phyloP scores from a whole-genome alignment of 2,797 vertebrate species.

The Thripadectes ignobilis region DNA sequence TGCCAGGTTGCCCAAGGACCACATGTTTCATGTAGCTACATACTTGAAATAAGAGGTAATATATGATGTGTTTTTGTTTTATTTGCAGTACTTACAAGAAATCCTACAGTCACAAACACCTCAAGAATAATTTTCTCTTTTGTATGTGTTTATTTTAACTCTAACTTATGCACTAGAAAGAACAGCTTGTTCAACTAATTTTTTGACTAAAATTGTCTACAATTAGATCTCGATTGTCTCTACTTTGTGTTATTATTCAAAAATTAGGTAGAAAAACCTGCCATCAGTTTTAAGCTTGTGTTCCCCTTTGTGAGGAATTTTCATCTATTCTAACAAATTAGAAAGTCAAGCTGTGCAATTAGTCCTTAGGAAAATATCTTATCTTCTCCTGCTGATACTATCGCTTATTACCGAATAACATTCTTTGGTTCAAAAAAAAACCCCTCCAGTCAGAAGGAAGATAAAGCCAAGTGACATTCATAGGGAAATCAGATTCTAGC shows the following conservation, averaged over 20 bases:
- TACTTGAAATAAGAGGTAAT: neutral
- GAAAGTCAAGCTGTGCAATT: constrained; percentile 25
- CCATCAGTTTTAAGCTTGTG: neutral
- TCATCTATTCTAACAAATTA: neutral
- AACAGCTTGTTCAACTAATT: neutral
- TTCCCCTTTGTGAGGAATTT: neutral
- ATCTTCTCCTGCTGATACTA: neutral
- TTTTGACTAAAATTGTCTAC: neutral
- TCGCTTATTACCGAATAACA: neutral
- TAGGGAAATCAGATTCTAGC: neutral
- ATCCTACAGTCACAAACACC: neutral
- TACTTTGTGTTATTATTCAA: neutral
- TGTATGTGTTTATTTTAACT: neutral
- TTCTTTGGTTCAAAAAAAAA: neutral
- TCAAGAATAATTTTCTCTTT: neutral
- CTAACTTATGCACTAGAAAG: neutral
- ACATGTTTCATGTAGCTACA: neutral
- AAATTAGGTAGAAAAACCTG: neutral
- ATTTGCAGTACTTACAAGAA: neutral
- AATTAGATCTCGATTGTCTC: neutral
- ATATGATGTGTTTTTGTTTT: neutral
- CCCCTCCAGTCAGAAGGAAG: neutral
- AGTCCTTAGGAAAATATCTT: neutral
- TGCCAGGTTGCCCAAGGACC: neutral
- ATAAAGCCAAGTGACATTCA: neutral